phyloP scores from a whole-genome alignment of 2,113 vertebrate species.

The Stomatorhinus ivindoensis region DNA sequence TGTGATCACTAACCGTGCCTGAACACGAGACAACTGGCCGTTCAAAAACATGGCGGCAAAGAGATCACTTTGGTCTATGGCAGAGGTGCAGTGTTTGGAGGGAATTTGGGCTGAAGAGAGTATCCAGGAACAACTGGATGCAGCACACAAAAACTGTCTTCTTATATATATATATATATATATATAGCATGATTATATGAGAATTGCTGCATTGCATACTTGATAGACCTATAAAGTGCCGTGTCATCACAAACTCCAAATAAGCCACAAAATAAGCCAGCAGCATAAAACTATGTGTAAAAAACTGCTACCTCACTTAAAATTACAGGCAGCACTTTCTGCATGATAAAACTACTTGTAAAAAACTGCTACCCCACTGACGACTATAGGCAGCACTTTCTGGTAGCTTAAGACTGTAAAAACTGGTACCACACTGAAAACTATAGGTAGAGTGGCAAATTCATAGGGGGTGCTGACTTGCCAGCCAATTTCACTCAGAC shows the following conservation, averaged over 20 bases:
- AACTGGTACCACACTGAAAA: too few species aligned
- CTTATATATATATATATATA: too few species aligned
- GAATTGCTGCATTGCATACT: background rate
- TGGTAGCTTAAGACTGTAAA: too few species aligned
- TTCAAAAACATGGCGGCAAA: background rate
- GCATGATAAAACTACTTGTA: too few species aligned
- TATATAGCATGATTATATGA: background rate
- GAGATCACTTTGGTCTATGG: background rate
- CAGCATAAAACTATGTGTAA: too few species aligned
- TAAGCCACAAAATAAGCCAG: background rate
- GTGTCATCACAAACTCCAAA: background rate
- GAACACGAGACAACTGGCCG: background rate
- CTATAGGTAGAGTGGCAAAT: background rate
- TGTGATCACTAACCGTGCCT: background rate
- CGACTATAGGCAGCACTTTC: too few species aligned
- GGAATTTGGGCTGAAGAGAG: background rate
- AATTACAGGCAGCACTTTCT: too few species aligned
- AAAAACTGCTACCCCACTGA: too few species aligned
- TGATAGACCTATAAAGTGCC: background rate
- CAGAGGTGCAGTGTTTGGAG: background rate
- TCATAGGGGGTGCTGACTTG: background rate
- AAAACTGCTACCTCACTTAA: too few species aligned
- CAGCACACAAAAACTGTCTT: background rate
- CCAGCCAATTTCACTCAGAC: background rate
- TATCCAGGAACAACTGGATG: too few species aligned